Evolutionary conservation across 2,797 vertebrate species (phyloP).

Genomic region (Anguilla obscura): DNA sequence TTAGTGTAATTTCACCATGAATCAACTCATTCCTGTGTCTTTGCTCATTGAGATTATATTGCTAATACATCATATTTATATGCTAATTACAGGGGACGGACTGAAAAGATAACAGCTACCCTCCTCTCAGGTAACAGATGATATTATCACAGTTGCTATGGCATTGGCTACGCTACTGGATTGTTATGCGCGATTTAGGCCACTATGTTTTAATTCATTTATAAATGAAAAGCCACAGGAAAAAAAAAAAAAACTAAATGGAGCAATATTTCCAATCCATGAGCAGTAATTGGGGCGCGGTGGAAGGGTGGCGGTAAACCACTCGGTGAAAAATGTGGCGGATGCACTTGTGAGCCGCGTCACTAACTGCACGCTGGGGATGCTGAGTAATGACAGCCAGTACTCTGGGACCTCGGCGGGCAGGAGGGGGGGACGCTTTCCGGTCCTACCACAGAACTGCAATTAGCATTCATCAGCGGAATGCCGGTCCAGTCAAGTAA

Average conservation of each 20-base stretch:
- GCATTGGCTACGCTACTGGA: neutral
- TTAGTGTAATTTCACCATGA: neutral
- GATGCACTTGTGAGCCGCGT: neutral
- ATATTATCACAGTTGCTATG: neutral
- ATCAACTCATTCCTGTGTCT: conserved; percentile 9
- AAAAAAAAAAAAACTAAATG: neutral
- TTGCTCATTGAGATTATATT: neutral
- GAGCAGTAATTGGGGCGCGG: neutral
- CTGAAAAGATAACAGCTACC: neutral
- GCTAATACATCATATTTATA: neutral
- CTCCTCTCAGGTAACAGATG: neutral
- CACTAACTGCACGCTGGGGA: neutral
- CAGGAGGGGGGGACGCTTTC: neutral
- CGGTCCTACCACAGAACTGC: neutral
- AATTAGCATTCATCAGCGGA: neutral
- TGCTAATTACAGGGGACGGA: neutral
- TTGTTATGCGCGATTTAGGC: neutral
- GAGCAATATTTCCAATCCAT: neutral
- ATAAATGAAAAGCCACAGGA: neutral
- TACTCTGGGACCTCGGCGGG: neutral
- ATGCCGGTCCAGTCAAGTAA: neutral
- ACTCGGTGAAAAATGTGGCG: neutral
- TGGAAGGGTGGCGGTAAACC: neutral
- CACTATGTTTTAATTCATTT: conserved; percentile 4
- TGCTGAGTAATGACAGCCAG: neutral